Evolutionary conservation across 2,797 vertebrate genomes (phyloP).

Genomic region (Enteromius argenteus): DNA sequence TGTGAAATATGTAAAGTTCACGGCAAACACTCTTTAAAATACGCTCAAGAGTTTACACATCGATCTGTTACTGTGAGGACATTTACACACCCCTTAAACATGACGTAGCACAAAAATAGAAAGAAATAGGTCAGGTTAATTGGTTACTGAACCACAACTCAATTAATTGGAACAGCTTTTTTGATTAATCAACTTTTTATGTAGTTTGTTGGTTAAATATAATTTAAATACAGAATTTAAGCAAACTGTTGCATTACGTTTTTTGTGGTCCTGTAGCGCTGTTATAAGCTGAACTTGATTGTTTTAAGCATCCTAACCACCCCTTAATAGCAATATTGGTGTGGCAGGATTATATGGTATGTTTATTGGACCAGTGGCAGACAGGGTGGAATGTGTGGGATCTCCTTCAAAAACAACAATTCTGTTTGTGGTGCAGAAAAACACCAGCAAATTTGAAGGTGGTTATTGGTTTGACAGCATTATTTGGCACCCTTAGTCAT

Average conservation of each 20-base stretch:
- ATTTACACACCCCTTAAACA: background rate
- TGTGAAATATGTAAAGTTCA: too few relatives aligned
- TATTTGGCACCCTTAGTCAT: background rate
- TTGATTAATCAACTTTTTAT: background rate
- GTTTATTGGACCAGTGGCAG: background rate
- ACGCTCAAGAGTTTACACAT: background rate
- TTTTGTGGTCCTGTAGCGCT: background rate
- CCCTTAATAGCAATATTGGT: background rate
- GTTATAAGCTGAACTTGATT: background rate
- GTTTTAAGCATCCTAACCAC: background rate
- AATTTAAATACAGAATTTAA: background rate
- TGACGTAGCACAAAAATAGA: background rate
- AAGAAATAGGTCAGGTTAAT: background rate
- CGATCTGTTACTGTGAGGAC: background rate
- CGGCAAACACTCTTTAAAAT: background rate
- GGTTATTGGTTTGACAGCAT: background rate
- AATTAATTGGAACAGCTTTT: background rate
- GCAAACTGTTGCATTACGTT: background rate
- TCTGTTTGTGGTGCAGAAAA: background rate
- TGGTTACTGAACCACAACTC: background rate
- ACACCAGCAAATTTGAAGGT: background rate
- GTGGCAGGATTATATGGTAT: background rate
- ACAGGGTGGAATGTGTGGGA: background rate
- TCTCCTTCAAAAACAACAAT: background rate
- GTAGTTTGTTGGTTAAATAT: background rate